Conservation (phyloP, 2,797 vertebrate genomes). For the Pipistrellus pipistrellus region DNA sequence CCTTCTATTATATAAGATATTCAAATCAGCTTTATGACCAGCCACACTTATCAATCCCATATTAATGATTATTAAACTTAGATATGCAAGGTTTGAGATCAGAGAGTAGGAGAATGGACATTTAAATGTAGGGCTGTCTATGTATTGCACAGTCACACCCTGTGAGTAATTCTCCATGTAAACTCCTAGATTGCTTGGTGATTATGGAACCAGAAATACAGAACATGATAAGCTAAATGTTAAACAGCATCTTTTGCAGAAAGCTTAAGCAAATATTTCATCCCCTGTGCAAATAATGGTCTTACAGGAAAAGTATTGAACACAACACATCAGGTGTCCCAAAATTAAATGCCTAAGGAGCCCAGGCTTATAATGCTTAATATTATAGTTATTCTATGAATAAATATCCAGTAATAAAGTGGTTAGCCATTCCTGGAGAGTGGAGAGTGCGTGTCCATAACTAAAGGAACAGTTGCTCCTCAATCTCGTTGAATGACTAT, state of each 20-base stretch:
- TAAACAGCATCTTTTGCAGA: not conserved
- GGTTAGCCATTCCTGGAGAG: not conserved
- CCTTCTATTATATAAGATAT: not conserved
- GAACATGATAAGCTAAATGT: not conserved
- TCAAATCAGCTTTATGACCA: not conserved
- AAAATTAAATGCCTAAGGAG: not conserved
- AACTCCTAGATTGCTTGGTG: not conserved
- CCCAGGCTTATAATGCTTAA: not conserved
- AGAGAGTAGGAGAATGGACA: not conserved
- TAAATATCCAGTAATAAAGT: not conserved
- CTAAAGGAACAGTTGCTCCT: not conserved
- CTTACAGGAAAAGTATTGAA: not conserved
- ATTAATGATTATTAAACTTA: not conserved
- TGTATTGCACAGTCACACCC: not conserved
- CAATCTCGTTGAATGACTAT: not conserved
- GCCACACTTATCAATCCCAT: not conserved
- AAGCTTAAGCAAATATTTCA: not conserved
- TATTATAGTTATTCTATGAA: not conserved
- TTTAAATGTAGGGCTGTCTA: not conserved
- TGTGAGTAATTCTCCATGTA: not conserved
- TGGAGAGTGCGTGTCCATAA: rapidly evolving
- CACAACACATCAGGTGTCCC: not conserved
- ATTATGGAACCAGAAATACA: not conserved
- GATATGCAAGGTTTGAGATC: not conserved
- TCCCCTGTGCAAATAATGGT: not conserved